Evolutionary conservation across 2,113 vertebrate genomes (phyloP), one percentile per base, ranked within the genome.

Genomic region (Ciconia maguari): DNA sequence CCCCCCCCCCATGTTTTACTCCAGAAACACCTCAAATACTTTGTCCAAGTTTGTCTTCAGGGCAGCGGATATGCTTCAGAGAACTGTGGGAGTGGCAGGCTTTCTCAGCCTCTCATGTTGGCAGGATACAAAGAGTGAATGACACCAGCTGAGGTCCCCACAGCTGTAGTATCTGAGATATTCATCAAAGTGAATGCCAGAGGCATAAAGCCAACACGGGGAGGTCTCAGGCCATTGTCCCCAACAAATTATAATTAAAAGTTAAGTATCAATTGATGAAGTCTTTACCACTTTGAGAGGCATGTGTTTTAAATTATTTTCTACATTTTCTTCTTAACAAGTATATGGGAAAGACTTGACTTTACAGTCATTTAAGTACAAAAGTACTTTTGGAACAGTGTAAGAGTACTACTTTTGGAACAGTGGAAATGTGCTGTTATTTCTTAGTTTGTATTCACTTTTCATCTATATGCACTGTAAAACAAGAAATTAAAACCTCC

Each of bases 211-310:
- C 88, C 93, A 96, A 46, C 60, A 66, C 3, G 0, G 34, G 84
- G 83, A 94, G 92, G 93, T 93, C 94, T 87, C 79, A 22, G 46
- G 54, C 86, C 77, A 93, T 96, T 97, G 95, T 95, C 54, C 25
- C 48, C 13, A 80, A 19, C 78, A 89, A 95, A 96, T 92, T 82
- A 42, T 74, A 90, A 94, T 90, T 86, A 54, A 30, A 92, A 85
- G 36, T 77, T 74, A 91, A 94, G 38, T 71, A 76, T 41, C 60
- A 74, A 3, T 58, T 93, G 46, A 11, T 90, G 13, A 95, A 83
- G 75, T 70, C 27, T 85, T 90, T 85, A 80, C 49, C 20, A 15
- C 85, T 66, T 87, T 60, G 17, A 72, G 41, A 77, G n/a, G 27
- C 54, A 29, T 54, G 49, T 46, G 20, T 49, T 94, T 90, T 42